Conservation (phyloP, 1,140 invertebrate species). For the Megalopta genalis region DNA sequence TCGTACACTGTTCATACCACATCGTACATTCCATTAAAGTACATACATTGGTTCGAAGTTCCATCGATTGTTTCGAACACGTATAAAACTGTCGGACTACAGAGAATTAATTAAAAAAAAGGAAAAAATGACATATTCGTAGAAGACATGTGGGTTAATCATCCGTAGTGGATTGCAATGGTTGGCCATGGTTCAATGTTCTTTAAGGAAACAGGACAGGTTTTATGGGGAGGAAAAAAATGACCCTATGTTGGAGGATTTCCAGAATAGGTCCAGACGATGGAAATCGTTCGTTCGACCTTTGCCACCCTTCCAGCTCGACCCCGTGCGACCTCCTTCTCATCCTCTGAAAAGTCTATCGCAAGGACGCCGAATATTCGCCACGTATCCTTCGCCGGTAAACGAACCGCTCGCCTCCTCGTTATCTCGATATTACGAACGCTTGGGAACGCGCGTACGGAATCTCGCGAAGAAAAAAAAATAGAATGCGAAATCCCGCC, state of each 20-base stretch:
- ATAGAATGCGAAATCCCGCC: no score
- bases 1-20: no score
- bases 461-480: no score
- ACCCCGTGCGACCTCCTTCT: not conserved
- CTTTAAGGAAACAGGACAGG: not conserved
- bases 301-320: not conserved
- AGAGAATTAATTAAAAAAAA: not conserved
- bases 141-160: no score
- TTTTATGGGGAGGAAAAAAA: not conserved
- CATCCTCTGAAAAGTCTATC: not conserved
- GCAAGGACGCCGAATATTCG: not conserved
- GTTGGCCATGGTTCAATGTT: not conserved
- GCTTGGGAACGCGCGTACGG: no score
- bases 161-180: not conserved
- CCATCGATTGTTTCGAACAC: no score
- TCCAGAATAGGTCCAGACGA: constrained; percentile 15
- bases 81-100: no score
- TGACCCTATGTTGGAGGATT: constrained; percentile 1
- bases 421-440: not conserved
- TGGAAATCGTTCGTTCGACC: constrained; percentile 21
- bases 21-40: no score
- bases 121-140: no score
- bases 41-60: no score
- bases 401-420: not conserved
- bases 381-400: not conserved